A percentile compares a stretch with the other conserved stretches of the same genome.
phyloP scores from a whole-genome alignment of 2,113 vertebrate species.

The Gallinago media region DNA sequence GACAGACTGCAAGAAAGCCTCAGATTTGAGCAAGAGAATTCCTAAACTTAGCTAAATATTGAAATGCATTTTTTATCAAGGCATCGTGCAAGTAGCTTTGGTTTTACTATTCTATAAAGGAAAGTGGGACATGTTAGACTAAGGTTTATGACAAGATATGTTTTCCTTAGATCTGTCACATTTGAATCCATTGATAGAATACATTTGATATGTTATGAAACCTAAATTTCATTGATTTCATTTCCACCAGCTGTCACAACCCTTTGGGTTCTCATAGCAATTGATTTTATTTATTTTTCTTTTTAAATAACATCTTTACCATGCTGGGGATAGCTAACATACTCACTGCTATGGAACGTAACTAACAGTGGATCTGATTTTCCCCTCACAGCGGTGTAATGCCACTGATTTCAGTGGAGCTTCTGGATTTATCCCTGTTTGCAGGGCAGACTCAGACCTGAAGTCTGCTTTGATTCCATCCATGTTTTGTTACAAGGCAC shows the following conservation, averaged over 20 bases:
- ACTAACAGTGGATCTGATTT: not conserved
- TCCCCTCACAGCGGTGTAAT: not conserved
- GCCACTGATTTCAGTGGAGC: not conserved
- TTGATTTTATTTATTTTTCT: not conserved
- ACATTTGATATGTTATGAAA: not conserved
- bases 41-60: not conserved
- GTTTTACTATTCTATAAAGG: not conserved
- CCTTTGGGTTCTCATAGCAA: conserved; percentile 43
- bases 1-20: not conserved
- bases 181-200: conserved; percentile 45
- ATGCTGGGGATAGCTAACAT: not conserved
- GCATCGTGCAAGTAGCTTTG: not conserved
- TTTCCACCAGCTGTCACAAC: not conserved
- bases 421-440: not conserved
- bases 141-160: conserved; percentile 10
- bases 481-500: conserved; percentile 27
- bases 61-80: not conserved
- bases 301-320: not conserved
- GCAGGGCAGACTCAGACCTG: not conserved
- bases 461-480: conserved; percentile 29
- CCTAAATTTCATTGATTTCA: not conserved
- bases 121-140: not conserved
- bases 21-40: not conserved
- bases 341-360: not conserved
- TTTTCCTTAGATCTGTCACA: conserved; percentile 27